Base-by-base conservation (phyloP, 2,888 invertebrate species). In the Xylota segnis region DNA sequence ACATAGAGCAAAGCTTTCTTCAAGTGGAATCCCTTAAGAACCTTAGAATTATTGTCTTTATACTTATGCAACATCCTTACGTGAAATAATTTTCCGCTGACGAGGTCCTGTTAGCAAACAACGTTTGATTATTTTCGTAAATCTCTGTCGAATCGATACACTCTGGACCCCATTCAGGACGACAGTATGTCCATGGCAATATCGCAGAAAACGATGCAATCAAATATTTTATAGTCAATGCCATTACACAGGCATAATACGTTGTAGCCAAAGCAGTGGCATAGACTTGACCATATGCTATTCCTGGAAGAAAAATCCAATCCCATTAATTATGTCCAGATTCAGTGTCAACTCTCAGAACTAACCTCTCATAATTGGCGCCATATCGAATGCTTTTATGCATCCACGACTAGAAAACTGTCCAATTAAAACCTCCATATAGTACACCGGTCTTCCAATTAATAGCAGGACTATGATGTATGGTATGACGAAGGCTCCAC, bases 351-450 rank as follows among this genome's bases (percentile, higher is more conserved):
- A 4, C 32, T 4, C 32, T 32, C 32, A 32, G 32, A 23, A 59
- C 88, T 88, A 88, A 95, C 96, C 96, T 94, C 94, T 95, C 90
- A 96, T 93, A 0, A 95, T 93, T 9, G 96, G 96, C 5, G 93
- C 93, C 90, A 95, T 93, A 83, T 95, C 95, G 71, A 93, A 93
- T 16, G 95, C 94, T 87, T 94, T 94, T 12, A 95, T 94, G 74
- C 95, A 95, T 0, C 96, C 96, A 76, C 94, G 93, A 87, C 95
- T 94, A 9, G 94, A 94, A 90, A 96, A 96, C 90, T 96, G 96
- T 5, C 96, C 96, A 32, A 96, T 91, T 1, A 94, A 92, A 89
- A 95, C 94, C 90, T 96, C 96, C 92, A 96, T 91, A 89, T 95
- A 95, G 89, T 96, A 96, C 58, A 96, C 91, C 0, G 95, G 95